Base-by-base conservation (phyloP, 1,140 invertebrate species). In the Aphidius ervi region DNA sequence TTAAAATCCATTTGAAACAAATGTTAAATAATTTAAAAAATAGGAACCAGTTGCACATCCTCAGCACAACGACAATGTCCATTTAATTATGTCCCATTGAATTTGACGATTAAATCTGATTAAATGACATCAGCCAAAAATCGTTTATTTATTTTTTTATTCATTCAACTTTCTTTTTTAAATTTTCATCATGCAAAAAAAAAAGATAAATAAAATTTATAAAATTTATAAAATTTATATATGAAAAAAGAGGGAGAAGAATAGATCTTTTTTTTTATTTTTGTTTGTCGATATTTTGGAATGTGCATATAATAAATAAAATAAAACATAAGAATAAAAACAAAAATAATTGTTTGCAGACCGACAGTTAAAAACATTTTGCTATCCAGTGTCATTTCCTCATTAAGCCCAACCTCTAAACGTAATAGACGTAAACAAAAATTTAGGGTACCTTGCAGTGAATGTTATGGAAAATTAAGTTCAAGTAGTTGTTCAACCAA, bases 361-460 rank as follows among this genome's bases (percentile, higher is more conserved):
- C 77, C 77, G 74, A 78, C 77, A 78, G 74, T 80, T 79, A 79
- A 79, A 78, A 80, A 75, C 76, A 74, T 79, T 72, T 77, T 75
- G 72, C 77, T 78, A 78, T 77, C 77, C 75, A 74, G 75, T 77
- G 76, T 78, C 78, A 74, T 75, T 74, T 79, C 72, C 74, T 77
- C 75, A 67, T 72, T 74, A 65, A 72, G 74, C 71, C 63, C 64
- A 70, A 70, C 74, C 76, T 69, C 68, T 80, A 80, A 76, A 74
- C 78, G 77, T 76, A 72, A 69, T 80, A 80, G 78, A 76, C 76
- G 77, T 72, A 79, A 72, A 75, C 78, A 80, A 76, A 77, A 72
- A 75, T 67, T 76, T 78, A 79, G 75, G 74, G 70, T 78, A 76
- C 73, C 76, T 65, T 78, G 74, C 74, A 79, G 75, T 71, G 77